Percentiles rank a stretch among this genome's conserved stretches.
These are phyloP conservation scores for Metopia argyrocephala DNA, from an alignment of 2,888 invertebrate species.

Conservation along the genomic window DNA sequence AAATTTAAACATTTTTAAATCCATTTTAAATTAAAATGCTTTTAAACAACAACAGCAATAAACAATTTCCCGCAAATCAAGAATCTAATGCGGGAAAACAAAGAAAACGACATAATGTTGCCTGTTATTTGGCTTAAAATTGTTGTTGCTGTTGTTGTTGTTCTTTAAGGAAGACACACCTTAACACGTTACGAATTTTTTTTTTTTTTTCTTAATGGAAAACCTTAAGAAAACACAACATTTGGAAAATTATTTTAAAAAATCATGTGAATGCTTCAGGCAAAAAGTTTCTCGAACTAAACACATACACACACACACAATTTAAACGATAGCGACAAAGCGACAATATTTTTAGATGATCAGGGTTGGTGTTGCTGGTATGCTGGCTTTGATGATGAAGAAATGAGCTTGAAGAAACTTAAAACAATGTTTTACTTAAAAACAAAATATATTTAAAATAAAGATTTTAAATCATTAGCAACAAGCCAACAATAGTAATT, in stretches of 20 bases:
- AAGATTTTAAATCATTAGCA: no score
- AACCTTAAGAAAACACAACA: conserved; percentile 12
- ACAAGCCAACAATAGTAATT: not conserved
- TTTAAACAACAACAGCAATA: not conserved
- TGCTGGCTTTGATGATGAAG: not conserved
- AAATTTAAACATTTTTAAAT: not conserved
- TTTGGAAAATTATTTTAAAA: conserved; percentile 24
- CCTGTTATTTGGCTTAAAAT: not conserved
- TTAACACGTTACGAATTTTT: conserved; percentile 51
- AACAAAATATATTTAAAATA: no score
- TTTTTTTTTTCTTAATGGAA: not conserved
- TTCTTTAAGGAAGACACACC: conserved; percentile 49
- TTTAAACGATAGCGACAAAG: conserved; percentile 18
- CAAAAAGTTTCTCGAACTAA: not conserved
- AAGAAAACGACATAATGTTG: conserved; percentile 17
- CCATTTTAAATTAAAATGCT: not conserved
- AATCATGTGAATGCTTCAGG: conserved; percentile 39
- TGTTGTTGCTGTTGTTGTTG: not conserved
- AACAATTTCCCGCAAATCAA: conserved; percentile 12
- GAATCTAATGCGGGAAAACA: conserved; percentile 31
- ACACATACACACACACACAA: not conserved
- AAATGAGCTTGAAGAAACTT: not conserved
- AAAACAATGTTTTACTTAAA: conserved; percentile 35
- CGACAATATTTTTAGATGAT: conserved; percentile 7
- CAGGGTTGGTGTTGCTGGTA: no score